A percentile compares a stretch with the other conserved stretches of the same genome.
phyloP scores from a whole-genome alignment of 2,888 invertebrate species.

The Zele albiditarsus region DNA sequence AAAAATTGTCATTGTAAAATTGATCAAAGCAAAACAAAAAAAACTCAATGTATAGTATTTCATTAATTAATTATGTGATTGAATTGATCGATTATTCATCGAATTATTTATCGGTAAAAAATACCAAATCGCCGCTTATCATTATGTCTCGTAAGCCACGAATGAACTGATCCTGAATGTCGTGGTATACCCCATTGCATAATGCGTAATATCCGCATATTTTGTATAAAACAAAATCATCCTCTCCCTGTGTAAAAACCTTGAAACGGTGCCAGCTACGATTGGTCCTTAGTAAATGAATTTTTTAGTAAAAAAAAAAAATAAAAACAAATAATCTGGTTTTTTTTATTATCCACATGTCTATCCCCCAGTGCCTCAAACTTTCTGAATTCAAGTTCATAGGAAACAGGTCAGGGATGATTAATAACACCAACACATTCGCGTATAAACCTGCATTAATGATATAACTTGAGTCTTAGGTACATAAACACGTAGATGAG shows the following conservation, averaged over 20 bases:
- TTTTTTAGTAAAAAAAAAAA: conserved; percentile 62
- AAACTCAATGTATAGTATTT: conserved; percentile 48
- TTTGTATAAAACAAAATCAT: conserved; percentile 60
- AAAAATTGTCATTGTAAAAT: conserved; percentile 32
- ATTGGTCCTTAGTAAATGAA: conserved; percentile 66
- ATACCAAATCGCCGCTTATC: conserved; percentile 41
- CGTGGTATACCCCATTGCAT: conserved; percentile 38
- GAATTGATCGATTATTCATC: conserved; percentile 27
- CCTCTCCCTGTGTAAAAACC: conserved; percentile 65
- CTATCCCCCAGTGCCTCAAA: background rate
- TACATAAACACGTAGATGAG: conserved; percentile 66
- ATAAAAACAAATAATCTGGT: conserved; percentile 20
- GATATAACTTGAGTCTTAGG: conserved; percentile 69
- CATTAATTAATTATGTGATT: conserved; percentile 44
- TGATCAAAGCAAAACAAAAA: conserved; percentile 21
- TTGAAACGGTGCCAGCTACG: conserved; percentile 52
- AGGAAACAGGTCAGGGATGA: conserved; percentile 5
- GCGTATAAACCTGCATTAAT: conserved; percentile 69
- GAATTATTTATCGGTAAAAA: conserved; percentile 25
- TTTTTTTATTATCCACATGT: background rate
- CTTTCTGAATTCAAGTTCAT: too few relatives aligned
- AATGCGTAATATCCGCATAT: conserved; percentile 47
- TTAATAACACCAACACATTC: conserved; percentile 24
- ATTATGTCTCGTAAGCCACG: conserved; percentile 47
- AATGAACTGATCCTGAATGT: conserved; percentile 58